Evolutionary conservation across 2,113 vertebrate species (phyloP).

Genomic region (Amazona vittata): DNA sequence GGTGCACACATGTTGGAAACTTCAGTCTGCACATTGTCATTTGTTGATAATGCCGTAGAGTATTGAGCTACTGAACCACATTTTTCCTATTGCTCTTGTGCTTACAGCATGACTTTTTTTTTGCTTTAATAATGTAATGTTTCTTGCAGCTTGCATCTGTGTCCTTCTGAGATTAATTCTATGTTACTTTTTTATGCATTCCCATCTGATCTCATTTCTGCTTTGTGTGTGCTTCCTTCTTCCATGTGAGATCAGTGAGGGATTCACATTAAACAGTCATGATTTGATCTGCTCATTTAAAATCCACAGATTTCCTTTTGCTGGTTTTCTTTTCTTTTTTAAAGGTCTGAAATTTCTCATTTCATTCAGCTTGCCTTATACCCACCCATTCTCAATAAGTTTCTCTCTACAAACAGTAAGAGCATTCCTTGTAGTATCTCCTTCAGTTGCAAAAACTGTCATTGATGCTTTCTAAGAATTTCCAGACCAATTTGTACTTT

Average conservation of each 20-base stretch:
- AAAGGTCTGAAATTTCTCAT: not conserved
- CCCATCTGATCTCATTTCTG: not conserved
- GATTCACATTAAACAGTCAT: not conserved
- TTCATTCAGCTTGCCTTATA: not conserved
- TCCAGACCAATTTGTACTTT: not conserved
- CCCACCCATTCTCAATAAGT: not conserved
- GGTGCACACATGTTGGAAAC: accelerated
- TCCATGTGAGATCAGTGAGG: not conserved
- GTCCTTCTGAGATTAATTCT: not conserved
- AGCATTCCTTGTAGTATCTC: not conserved
- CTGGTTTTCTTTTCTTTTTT: not conserved
- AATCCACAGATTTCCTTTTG: not conserved
- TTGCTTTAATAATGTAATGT: not conserved
- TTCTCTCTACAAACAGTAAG: not conserved
- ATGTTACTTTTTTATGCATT: not conserved
- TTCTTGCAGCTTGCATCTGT: not conserved
- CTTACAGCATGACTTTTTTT: not conserved
- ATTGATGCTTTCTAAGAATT: not conserved
- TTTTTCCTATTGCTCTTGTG: not conserved
- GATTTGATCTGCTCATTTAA: not conserved
- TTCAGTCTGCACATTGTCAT: not conserved
- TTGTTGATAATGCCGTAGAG: not conserved
- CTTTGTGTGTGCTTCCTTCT: not conserved
- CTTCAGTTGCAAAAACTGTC: not conserved
- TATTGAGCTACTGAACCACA: not conserved